Conservation (phyloP, 2,797 vertebrate species). For the Podarcis lilfordi region DNA sequence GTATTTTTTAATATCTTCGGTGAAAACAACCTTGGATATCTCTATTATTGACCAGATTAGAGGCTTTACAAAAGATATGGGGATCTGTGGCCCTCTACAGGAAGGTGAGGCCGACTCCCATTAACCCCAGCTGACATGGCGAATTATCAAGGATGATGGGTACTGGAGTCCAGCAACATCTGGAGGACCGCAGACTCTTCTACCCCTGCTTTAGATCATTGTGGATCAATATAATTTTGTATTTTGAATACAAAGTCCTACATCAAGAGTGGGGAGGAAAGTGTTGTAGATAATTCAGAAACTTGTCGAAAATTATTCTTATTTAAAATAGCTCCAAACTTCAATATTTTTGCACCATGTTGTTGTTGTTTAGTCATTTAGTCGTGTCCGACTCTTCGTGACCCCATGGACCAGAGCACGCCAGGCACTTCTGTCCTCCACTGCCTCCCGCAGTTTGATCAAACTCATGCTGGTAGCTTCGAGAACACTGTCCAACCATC, state of each 20-base stretch:
- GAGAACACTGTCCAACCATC: too few species aligned
- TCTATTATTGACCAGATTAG: neutral
- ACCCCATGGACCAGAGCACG: too few species aligned
- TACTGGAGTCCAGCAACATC: neutral
- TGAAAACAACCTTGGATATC: neutral
- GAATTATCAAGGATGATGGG: neutral
- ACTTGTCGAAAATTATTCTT: neutral
- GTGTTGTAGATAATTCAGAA: neutral
- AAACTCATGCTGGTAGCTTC: too few species aligned
- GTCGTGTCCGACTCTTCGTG: too few species aligned
- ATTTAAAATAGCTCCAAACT: neutral
- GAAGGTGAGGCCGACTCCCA: neutral
- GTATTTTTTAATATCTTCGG: neutral
- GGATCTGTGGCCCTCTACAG: neutral
- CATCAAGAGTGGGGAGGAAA: neutral
- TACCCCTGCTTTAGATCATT: neutral
- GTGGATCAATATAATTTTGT: neutral
- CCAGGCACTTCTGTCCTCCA: too few species aligned
- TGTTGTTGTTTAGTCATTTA: too few species aligned
- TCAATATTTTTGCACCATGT: neutral
- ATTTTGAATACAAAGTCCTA: neutral
- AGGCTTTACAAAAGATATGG: neutral
- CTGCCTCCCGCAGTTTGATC: too few species aligned
- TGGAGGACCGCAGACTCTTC: too few species aligned
- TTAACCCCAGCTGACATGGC: neutral